Conservation (phyloP, 1,140 invertebrate genomes). For the Drosophila mauritiana region DNA sequence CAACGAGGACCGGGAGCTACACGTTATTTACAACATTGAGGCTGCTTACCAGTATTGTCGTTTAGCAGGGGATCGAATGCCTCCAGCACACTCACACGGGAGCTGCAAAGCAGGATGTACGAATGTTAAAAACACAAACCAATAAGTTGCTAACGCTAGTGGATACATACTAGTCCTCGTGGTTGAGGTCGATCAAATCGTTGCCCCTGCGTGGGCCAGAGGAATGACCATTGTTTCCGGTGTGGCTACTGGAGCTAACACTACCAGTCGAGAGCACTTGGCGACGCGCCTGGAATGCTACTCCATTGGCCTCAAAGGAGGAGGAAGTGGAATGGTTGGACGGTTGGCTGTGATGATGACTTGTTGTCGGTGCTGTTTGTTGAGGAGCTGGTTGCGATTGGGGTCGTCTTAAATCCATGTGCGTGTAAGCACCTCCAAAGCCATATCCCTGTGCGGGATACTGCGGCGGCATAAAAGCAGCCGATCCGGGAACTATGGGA, state of each 20-base stretch:
- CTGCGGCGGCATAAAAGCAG: conserved; percentile 74
- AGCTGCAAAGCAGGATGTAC: conserved; percentile 53
- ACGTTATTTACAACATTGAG: conserved; percentile 33
- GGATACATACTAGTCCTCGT: conserved; percentile 75
- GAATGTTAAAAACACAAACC: conserved; percentile 6
- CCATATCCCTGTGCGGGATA: conserved; percentile 60
- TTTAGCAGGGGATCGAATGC: conserved; percentile 92
- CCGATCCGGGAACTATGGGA: conserved; percentile 69
- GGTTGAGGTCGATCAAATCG: conserved; percentile 85
- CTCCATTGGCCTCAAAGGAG: conserved; percentile 28
- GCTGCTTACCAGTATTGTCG: conserved; percentile 71
- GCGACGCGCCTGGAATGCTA: conserved; percentile 24
- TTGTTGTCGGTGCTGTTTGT: conserved; percentile 5
- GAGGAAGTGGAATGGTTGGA: conserved; percentile 9
- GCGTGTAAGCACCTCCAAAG: conserved; percentile 45
- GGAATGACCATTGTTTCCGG: conserved; percentile 31
- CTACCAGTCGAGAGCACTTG: conserved; percentile 10
- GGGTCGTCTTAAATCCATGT: conserved; percentile 58
- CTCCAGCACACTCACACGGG: conserved; percentile 91
- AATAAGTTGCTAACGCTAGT: accelerated
- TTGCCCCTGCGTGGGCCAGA: conserved; percentile 54
- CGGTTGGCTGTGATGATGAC: conserved; percentile 23
- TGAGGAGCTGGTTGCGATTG: conserved; percentile 16
- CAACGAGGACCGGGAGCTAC: conserved; percentile 6
- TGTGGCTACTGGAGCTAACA: conserved; percentile 1